These are phyloP conservation scores for Eonycteris spelaea DNA, from an alignment of 2,113 vertebrate genomes.

Conservation along the genomic window DNA sequence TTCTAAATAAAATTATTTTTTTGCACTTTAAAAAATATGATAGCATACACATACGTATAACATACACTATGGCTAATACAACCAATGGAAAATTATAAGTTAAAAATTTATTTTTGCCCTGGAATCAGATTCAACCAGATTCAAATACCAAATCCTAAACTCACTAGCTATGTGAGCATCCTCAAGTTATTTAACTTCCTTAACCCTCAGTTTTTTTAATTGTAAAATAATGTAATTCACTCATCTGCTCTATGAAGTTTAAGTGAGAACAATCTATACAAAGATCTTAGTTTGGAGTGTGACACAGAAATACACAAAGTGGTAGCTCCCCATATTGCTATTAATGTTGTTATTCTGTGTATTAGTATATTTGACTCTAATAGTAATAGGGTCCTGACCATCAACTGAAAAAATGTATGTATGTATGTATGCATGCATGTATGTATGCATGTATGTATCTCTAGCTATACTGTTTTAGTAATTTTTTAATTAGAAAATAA, in stretches of 20 bases:
- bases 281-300: background rate
- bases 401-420: background rate
- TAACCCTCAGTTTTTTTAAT: background rate
- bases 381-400: background rate
- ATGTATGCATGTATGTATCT: background rate
- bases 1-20: background rate
- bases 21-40: background rate
- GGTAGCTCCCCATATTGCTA: background rate
- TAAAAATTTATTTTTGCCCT: background rate
- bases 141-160: background rate
- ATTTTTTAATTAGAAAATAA: background rate
- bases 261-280: background rate
- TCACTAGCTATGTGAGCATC: background rate
- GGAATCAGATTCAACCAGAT: background rate
- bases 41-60: background rate
- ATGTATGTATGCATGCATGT: too few species aligned
- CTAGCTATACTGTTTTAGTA: background rate
- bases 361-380: background rate
- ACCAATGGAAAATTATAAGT: background rate
- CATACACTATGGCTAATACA: background rate
- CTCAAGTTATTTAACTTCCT: background rate
- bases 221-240: background rate
- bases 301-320: background rate
- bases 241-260: background rate
- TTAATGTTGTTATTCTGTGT: background rate